These are phyloP conservation scores for Macrochelys suwanniensis DNA, from an alignment of 2,797 vertebrate genomes.

Conservation along the genomic window DNA sequence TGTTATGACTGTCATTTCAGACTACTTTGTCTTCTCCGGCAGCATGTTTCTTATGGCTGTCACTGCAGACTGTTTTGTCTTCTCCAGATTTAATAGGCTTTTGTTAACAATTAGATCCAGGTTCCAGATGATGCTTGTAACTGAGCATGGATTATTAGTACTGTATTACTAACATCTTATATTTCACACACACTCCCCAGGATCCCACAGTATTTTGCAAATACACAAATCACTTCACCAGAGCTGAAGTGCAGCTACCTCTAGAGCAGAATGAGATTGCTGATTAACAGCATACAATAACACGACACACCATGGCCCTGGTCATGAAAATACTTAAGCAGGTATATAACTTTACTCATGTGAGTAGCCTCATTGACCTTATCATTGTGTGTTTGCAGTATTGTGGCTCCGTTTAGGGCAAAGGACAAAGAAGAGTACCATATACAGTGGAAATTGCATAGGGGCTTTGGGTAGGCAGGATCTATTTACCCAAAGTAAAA, in stretches of 20 bases:
- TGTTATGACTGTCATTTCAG: not conserved
- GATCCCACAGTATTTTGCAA: not conserved
- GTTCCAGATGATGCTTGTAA: not conserved
- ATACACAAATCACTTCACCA: not conserved
- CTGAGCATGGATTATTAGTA: not conserved
- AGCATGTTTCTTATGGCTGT: not conserved
- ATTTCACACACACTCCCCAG: not conserved
- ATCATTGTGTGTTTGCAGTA: not conserved
- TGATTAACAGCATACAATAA: not conserved
- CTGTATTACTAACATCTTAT: not conserved
- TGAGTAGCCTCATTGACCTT: accelerated
- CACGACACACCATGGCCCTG: not conserved
- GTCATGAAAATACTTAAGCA: not conserved
- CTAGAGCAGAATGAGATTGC: not conserved
- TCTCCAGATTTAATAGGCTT: not conserved
- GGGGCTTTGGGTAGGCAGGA: not conserved
- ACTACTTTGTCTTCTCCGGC: not conserved
- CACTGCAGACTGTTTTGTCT: not conserved
- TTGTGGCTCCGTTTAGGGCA: not conserved
- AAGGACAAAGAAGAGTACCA: not conserved
- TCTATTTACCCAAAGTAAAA: not conserved
- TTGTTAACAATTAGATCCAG: not conserved
- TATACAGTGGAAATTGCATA: not conserved
- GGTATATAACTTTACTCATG: accelerated
- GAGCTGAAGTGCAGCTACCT: not conserved